These are phyloP conservation scores for Zaprionus davidi DNA, from an alignment of 1,140 invertebrate genomes.

Conservation along the genomic window DNA sequence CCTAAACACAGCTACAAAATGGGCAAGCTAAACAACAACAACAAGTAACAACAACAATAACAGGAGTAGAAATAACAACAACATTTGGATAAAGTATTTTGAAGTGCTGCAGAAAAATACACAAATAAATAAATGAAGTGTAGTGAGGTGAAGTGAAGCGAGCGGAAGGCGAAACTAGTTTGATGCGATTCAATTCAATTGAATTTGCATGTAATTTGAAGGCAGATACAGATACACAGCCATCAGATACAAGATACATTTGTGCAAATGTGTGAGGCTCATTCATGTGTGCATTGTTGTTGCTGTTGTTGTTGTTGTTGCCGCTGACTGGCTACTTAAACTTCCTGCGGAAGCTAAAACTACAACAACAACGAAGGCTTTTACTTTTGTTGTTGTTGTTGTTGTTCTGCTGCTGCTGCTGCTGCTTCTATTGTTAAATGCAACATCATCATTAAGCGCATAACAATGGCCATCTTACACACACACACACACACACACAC, in stretches of 20 bases:
- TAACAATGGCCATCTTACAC: constrained; percentile 67
- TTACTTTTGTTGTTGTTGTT: constrained; percentile 45
- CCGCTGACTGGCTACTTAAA: constrained; percentile 65
- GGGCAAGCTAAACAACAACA: constrained; percentile 25
- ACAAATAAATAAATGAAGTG: constrained; percentile 34
- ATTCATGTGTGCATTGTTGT: constrained; percentile 19
- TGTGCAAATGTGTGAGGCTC: constrained; percentile 32
- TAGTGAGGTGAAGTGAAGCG: constrained; percentile 21
- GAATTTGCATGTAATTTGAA: constrained; percentile 72
- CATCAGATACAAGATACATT: constrained; percentile 32
- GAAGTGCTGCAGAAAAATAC: constrained; percentile 55
- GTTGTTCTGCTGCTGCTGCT: constrained; percentile 37
- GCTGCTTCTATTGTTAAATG: constrained; percentile 67
- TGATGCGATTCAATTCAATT: constrained; percentile 65
- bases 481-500: constrained; percentile 25
- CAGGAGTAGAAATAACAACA: constrained; percentile 26
- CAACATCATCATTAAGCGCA: constrained; percentile 80
- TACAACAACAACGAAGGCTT: constrained; percentile 58
- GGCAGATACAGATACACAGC: constrained; percentile 1
- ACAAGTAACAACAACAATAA: constrained; percentile 32
- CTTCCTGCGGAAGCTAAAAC: constrained; percentile 78
- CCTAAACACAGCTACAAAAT: constrained; percentile 48
- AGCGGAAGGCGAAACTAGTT: constrained; percentile 65
- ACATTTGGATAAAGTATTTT: constrained; percentile 64
- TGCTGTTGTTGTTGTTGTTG: constrained; percentile 20